phyloP scores from a whole-genome alignment of 2,888 invertebrate genomes.

The Serripes groenlandicus region DNA sequence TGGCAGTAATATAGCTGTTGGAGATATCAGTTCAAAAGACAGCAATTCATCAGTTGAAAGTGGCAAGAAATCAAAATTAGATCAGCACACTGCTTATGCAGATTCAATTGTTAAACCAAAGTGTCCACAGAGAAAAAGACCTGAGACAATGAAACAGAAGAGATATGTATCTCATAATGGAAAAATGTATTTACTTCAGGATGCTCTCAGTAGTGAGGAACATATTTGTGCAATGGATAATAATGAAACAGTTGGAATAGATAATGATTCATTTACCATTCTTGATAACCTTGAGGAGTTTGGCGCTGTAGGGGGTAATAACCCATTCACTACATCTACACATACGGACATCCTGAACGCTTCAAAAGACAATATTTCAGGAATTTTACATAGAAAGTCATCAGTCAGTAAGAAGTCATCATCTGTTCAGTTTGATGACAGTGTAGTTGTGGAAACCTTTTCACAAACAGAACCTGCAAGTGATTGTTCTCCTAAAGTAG shows the following conservation, averaged over 20 bases:
- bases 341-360: not conserved
- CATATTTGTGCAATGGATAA: not conserved
- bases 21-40: not conserved
- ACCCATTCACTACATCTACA: not conserved
- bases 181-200: too few species aligned
- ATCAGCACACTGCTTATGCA: not conserved
- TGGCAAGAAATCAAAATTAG: not conserved
- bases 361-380: slow-evolving; percentile 1
- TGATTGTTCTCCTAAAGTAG: slow-evolving; percentile 15
- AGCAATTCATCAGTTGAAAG: not conserved
- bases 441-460: slow-evolving; percentile 50
- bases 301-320: slow-evolving; percentile 22
- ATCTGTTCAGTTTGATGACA: slow-evolving; percentile 51
- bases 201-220: not conserved
- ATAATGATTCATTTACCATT: not conserved
- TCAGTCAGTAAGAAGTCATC: slow-evolving; percentile 11
- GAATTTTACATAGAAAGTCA: not conserved
- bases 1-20: not conserved
- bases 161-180: too few species aligned
- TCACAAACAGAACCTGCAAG: slow-evolving; percentile 29
- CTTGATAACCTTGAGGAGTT: slow-evolving; percentile 13
- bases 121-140: too few species aligned
- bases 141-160: too few species aligned
- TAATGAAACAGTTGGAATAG: too few species aligned
- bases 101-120: not conserved